These are phyloP conservation scores for Thamnophis sirtalis DNA, from an alignment of 2,113 vertebrate species.

Conservation along the genomic window DNA sequence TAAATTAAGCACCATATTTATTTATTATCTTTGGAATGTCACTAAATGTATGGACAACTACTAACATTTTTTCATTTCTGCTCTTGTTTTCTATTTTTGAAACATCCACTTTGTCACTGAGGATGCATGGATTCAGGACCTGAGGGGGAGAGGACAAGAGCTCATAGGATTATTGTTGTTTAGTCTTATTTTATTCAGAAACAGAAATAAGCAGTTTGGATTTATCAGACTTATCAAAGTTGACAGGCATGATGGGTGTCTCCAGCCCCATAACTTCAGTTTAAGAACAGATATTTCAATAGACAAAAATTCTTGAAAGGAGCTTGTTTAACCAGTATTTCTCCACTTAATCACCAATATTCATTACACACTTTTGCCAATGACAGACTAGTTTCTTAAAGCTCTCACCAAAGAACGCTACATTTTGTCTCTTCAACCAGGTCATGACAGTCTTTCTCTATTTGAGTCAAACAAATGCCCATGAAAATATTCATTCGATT, in stretches of 20 bases:
- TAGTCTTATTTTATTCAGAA: background rate
- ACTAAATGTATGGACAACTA: background rate
- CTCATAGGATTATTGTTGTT: background rate
- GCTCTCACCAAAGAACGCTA: background rate
- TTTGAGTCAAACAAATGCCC: background rate
- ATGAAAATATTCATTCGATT: background rate
- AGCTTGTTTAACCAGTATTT: background rate
- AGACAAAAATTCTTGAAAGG: background rate
- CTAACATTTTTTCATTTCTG: background rate
- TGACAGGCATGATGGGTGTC: background rate
- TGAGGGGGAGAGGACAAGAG: background rate
- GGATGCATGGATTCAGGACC: background rate
- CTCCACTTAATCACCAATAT: background rate
- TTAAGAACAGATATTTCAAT: background rate
- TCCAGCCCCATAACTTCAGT: background rate
- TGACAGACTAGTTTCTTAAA: background rate
- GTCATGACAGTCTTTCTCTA: background rate
- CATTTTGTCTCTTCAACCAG: background rate
- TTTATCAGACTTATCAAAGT: background rate
- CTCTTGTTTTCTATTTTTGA: background rate
- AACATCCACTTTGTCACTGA: background rate
- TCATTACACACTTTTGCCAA: background rate
- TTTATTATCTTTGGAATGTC: background rate
- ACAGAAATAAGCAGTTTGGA: background rate
- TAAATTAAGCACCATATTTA: background rate